Evolutionary conservation across 2,113 vertebrate genomes (phyloP), one percentile per base, ranked within the genome.

Genomic region (Spea bombifrons): DNA sequence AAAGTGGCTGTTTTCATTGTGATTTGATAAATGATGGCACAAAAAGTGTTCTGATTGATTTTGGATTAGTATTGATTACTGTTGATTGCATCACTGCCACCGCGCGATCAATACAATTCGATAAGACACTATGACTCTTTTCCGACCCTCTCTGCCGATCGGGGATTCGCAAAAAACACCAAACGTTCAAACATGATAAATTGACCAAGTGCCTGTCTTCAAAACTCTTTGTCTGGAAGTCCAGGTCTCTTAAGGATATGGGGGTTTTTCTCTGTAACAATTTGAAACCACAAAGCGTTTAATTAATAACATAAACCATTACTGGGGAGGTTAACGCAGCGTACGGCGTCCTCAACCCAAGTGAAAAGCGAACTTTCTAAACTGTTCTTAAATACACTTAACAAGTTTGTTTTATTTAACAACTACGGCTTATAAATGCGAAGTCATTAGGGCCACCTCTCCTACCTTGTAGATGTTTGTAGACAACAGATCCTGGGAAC

Each of bases 61-160:
- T 91, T 86, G 86, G 87, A 89, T 93, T 90, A 88, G 91, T 92
- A 92, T 92, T 90, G 89, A 93, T 92, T 90, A 86, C 84, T 85
- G 82, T 90, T 90, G 86, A 86, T 92, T 88, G 89, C 88, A 92
- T 91, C 88, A 85, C 88, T 73, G 89, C 87, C 87, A 90, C 82
- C 83, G 82, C 87, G 74, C 65, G 83, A 90, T 93, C 91, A 88
- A 92, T 92, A 88, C 75, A 71, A 86, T 83, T 89, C 87, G 89
- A 93, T 93, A 92, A 91, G 87, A 84, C 71, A 12, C 83, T 87
- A 83, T 84, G 81, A 75, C 71, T 0, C 63, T 63, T 75, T 85
- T 88, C 87, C 84, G 48, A 83, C 81, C 71, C 43, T 67, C 85
- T 73, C 84, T 71, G 82, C 78, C 81, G 85, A 13, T 52, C 84